A percentile compares a stretch with the other conserved stretches of the same genome.
These are phyloP conservation scores for Bursaphelenchus mucronatus DNA, from an alignment of 1,140 invertebrate species.

Conservation along the genomic window DNA sequence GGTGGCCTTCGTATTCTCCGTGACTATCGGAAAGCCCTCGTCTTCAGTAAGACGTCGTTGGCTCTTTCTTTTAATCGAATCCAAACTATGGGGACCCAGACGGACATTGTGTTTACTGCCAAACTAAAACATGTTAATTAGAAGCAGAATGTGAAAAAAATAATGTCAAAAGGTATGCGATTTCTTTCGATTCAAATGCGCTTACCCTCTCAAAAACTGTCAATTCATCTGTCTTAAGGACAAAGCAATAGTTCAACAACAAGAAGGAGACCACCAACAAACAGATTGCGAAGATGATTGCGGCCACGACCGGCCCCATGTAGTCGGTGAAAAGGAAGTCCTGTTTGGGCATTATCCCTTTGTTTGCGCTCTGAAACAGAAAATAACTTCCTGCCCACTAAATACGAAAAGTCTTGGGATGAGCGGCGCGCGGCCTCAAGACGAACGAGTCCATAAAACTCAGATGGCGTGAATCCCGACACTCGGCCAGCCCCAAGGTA, in stretches of 20 bases:
- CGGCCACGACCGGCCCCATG: conserved; percentile 22
- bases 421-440: too few species aligned
- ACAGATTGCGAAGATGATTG: conserved; percentile 21
- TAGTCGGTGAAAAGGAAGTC: conserved; percentile 28
- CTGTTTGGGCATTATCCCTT: conserved; percentile 26
- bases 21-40: neutral
- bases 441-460: too few species aligned
- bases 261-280: conserved; percentile 31
- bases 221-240: conserved; percentile 30
- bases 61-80: conserved; percentile 10
- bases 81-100: conserved; percentile 3
- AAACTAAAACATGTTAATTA: conserved; percentile 8
- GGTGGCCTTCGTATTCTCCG: neutral
- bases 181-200: too few species aligned
- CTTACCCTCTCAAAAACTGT: conserved; percentile 35
- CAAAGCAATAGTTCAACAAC: conserved; percentile 27
- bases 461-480: too few species aligned
- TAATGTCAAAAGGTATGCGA: neutral
- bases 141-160: neutral
- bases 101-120: conserved; percentile 12
- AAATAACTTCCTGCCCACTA: too few species aligned
- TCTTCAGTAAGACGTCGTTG: conserved; percentile 1
- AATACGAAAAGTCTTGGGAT: too few species aligned
- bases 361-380: too few species aligned
- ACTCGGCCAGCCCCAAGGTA: too few species aligned